Base-by-base conservation (phyloP, 1,140 invertebrate genomes). In the Lordiphosa stackelbergi region DNA sequence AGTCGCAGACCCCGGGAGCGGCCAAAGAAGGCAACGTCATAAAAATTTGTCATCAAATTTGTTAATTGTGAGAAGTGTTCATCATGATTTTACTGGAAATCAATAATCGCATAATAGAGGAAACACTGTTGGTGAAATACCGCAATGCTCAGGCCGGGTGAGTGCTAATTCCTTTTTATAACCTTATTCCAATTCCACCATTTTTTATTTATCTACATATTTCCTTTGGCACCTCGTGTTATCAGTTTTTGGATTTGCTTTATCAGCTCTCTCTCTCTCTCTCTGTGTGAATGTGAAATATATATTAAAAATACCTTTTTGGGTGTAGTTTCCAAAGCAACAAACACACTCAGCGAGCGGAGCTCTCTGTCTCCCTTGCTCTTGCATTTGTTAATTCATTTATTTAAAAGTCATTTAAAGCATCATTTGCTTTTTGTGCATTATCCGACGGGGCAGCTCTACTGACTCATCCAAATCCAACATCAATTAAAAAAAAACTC, bases 31-130 rank as follows among this genome's bases (percentile, higher is more conserved):
- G 56, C 75, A 83, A 81, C 75, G 77, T 75, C 75, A 83, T 77
- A 46, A 68, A 69, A 71, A 83, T 81, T 79, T 79, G 75, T 79
- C 77, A 83, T 75, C 58, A 61, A 48, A 57, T 37, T 19, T 31
- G 28, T 31, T 31, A 8, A 8, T 31, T 31, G 28, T 31, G 28
- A 8, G 7, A 56, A 34, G 31, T 51, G 11, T 43, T 42, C 46
- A 81, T 53, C 35, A 99, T 99, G 98, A 99, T 99, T 92, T 92
- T 99, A 88, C 91, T 99, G 78, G 98, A 99, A 92, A 97, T 98
- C 90, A 97, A 98, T 90, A 99, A 99, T 91, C 94, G 96, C 89
- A 97, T 98, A 89, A 93, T 99, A 71, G 96, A 98, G 91, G 97
- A 99, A 90, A 97, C 96, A 37, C 91, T 99, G 86, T 93, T 93